Evolutionary conservation across 2,113 vertebrate genomes (phyloP), one percentile per base, ranked within the genome.

Genomic region (Campylomormyrus numenius): DNA sequence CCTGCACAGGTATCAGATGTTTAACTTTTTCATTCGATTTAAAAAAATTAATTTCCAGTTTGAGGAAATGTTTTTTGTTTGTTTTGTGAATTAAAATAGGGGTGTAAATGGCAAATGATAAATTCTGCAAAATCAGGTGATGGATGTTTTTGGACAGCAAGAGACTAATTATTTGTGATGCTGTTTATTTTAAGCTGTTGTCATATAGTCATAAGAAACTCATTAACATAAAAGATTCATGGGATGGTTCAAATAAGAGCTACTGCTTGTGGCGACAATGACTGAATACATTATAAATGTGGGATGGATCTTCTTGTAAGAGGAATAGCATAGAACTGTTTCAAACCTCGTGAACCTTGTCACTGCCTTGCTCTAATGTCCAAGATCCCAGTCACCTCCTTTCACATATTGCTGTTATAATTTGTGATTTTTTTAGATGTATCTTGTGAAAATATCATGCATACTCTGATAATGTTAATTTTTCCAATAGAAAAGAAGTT

Each of bases 11-110:
- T 62, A 80, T 80, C 31, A 35, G 31, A 80, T 39, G 13, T 17
- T 80, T 39, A 80, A n/a, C 15, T 49, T 58, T 89, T 84, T 84
- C 49, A 62, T 19, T 42, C 3, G 3, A 21, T 42, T 42, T 11
- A 21, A 21, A 6, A 5, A 53, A 53, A 46, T 17, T 45, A 24
- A 86, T 50, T 49, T 85, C 45, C 39, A 21, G 4, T 87, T 87
- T 85, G 83, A 48, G 83, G 83, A 48, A 86, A 70, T 50, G 7
- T 85, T 83, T 85, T 83, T 85, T n/a, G 19, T 85, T 46, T 39
- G 39, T 80, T 45, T 83, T 19, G 77, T 45, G 6, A 80, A 1
- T 42, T 45, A 85, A 85, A 11, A 46, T 48, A 10, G 39, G 39
- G 2, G 39, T 48, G 42, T 85, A 21, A 85, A 48, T 48, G 39